Evolutionary conservation across 2,888 invertebrate species (phyloP).

Genomic region (Pheosia tremula): DNA sequence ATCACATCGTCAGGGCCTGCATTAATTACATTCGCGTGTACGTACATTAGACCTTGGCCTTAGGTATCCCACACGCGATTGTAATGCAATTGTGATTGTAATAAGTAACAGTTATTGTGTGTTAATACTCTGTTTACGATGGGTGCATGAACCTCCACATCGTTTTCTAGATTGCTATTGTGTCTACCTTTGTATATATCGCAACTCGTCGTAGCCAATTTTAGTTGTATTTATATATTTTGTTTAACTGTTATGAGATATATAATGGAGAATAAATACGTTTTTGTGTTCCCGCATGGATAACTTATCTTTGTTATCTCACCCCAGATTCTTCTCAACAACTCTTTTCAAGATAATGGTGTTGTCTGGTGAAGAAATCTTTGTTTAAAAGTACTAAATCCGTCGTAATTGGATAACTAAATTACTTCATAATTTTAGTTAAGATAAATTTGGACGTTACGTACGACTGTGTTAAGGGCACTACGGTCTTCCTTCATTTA

Average conservation of each 20-base stretch:
- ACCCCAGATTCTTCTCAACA: slow-evolving; percentile 21
- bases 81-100: slow-evolving; percentile 21
- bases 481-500: neutral
- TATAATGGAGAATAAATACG: slow-evolving; percentile 7
- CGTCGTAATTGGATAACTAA: slow-evolving; percentile 19
- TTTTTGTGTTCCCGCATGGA: neutral
- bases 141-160: neutral
- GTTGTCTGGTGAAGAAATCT: slow-evolving; percentile 23
- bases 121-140: slow-evolving; percentile 2
- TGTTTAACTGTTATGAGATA: neutral
- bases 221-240: neutral
- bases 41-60: slow-evolving; percentile 60
- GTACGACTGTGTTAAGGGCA: neutral
- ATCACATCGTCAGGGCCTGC: slow-evolving; percentile 35
- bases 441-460: slow-evolving; percentile 5
- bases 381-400: slow-evolving; percentile 10
- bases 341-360: slow-evolving; percentile 17
- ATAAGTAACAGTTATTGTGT: slow-evolving; percentile 21
- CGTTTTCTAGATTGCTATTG: no score
- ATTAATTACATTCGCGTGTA: slow-evolving; percentile 64
- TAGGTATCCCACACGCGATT: slow-evolving; percentile 43
- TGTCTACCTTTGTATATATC: neutral
- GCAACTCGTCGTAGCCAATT: no score
- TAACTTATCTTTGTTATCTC: slow-evolving; percentile 26
- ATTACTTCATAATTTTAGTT: slow-evolving; percentile 20